Conservation (phyloP, 2,888 invertebrate genomes). For the Chaetogeoica ovagalla region DNA sequence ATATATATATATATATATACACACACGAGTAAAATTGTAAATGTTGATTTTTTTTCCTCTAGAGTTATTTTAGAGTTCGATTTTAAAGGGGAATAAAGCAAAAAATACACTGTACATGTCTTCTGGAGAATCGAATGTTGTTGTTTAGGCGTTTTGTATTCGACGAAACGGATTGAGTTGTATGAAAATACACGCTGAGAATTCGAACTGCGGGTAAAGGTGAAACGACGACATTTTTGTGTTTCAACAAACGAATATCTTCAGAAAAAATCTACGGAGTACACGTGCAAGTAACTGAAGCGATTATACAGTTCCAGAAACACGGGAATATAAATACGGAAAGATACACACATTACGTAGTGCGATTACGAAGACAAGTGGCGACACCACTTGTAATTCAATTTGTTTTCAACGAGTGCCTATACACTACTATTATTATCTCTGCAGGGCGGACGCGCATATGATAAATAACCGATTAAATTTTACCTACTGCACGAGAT, state of each 20-base stretch:
- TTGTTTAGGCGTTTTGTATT: neutral
- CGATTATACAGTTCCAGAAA: neutral
- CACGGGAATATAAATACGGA: too few species aligned
- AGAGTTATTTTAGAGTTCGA: too few species aligned
- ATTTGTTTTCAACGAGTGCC: slow-evolving; percentile 23
- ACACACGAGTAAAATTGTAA: too few species aligned
- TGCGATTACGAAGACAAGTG: slow-evolving; percentile 23
- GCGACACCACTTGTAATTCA: slow-evolving; percentile 32
- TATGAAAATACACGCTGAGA: neutral
- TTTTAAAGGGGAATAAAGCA: too few species aligned
- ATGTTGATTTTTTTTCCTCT: too few species aligned
- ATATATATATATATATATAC: too few species aligned
- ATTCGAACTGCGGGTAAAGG: neutral
- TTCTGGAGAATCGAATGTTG: neutral
- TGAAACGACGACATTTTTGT: neutral
- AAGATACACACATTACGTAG: neutral
- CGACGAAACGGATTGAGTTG: neutral
- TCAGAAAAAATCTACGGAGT: neutral
- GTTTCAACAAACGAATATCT: neutral
- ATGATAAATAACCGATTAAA: slow-evolving; percentile 17
- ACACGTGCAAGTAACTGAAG: neutral
- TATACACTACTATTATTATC: neutral
- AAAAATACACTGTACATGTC: neutral
- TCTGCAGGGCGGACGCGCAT: neutral
- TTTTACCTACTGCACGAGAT: neutral